Percentiles rank a stretch among this genome's conserved stretches.
Evolutionary conservation across 2,888 invertebrate species (phyloP).

Genomic region (Tupiocoris notatus): DNA sequence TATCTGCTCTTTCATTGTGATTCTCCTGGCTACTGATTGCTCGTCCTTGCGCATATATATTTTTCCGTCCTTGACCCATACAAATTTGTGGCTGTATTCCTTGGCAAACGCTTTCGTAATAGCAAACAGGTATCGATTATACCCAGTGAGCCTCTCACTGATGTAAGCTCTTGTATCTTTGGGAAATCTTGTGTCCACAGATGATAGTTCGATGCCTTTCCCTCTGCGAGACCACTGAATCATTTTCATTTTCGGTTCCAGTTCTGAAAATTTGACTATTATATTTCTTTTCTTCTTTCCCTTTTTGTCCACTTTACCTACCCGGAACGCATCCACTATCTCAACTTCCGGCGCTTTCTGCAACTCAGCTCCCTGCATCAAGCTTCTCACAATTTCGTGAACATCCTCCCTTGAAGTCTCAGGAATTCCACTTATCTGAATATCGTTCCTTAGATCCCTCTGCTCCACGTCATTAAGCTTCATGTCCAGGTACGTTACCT

Average conservation of each 20-base stretch:
- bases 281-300: background rate
- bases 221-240: background rate
- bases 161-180: background rate
- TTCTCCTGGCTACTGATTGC: background rate
- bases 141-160: constrained; percentile 2
- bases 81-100: constrained; percentile 8
- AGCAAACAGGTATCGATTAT: constrained; percentile 1
- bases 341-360: background rate
- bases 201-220: background rate
- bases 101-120: constrained; percentile 10
- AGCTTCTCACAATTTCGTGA: background rate
- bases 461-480: constrained; percentile 14
- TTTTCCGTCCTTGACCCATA: constrained; percentile 11
- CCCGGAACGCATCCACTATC: background rate
- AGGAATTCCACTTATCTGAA: constrained; percentile 2
- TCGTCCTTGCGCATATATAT: constrained; percentile 8
- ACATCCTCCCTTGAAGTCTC: constrained; percentile 1
- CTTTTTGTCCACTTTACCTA: background rate
- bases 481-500: background rate
- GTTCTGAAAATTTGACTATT: background rate
- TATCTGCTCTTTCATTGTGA: background rate
- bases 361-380: background rate
- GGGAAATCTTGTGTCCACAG: background rate
- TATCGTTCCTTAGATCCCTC: constrained; percentile 1
- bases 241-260: background rate